Percentiles rank a stretch among this genome's conserved stretches.
These are phyloP conservation scores for Melanotaenia nigrans DNA, from an alignment of 2,797 vertebrate species.

Conservation along the genomic window DNA sequence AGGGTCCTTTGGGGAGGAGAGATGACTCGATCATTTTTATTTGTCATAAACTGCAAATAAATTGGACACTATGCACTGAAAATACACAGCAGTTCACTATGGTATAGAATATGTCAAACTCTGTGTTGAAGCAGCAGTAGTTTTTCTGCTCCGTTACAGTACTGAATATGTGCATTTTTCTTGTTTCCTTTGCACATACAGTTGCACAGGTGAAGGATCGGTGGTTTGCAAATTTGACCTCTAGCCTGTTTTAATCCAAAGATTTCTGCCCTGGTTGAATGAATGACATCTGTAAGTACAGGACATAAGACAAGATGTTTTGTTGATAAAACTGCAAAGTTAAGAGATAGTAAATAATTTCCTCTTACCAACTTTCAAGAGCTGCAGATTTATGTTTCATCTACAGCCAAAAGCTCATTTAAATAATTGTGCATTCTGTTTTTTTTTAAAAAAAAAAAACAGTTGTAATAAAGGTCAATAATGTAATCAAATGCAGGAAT, in stretches of 20 bases:
- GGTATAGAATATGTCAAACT: slow-evolving; percentile 35
- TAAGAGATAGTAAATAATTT: neutral
- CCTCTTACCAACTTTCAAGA: neutral
- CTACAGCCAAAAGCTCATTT: neutral
- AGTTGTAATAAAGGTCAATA: neutral
- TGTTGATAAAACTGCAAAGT: neutral
- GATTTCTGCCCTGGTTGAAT: neutral
- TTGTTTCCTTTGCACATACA: slow-evolving; percentile 10
- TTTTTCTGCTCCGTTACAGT: slow-evolving; percentile 22
- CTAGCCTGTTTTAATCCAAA: neutral
- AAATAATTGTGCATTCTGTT: neutral
- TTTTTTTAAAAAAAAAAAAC: neutral
- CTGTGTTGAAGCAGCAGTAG: slow-evolving; percentile 31
- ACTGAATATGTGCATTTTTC: slow-evolving; percentile 32
- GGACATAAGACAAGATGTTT: neutral
- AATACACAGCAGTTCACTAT: slow-evolving; percentile 44
- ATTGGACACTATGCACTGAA: slow-evolving; percentile 48
- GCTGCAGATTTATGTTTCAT: neutral
- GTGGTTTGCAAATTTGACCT: neutral
- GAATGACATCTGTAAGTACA: neutral
- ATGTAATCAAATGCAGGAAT: neutral
- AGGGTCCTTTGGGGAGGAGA: slow-evolving; percentile 52
- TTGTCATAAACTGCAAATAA: slow-evolving; percentile 65
- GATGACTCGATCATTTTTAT: slow-evolving; percentile 69
- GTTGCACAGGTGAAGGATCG: neutral